These are phyloP conservation scores for Drosophila ambigua DNA, from an alignment of 1,140 invertebrate genomes.

Conservation along the genomic window DNA sequence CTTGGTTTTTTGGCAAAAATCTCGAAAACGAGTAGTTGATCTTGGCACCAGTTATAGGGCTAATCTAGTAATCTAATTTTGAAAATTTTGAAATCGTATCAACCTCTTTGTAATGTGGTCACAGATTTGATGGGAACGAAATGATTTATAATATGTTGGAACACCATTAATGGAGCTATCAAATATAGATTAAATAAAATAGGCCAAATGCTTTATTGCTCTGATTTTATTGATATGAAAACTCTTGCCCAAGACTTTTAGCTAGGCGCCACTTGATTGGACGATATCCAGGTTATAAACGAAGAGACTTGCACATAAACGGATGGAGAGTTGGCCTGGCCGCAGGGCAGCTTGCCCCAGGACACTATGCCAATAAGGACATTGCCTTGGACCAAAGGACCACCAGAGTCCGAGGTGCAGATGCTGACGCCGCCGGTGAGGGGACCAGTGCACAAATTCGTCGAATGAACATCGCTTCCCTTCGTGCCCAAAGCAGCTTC, in stretches of 20 bases:
- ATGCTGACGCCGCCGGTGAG: slow-evolving; percentile 84
- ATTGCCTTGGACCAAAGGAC: slow-evolving; percentile 79
- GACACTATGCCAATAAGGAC: slow-evolving; percentile 84
- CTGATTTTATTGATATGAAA: too few species aligned
- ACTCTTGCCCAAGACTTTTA: not conserved
- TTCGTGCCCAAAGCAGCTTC: slow-evolving; percentile 73
- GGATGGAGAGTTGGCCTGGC: slow-evolving; percentile 87
- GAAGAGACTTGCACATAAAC: slow-evolving; percentile 89
- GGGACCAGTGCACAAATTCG: slow-evolving; percentile 85
- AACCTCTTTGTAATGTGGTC: too few species aligned
- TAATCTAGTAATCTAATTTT: too few species aligned
- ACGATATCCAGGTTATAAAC: slow-evolving; percentile 87
- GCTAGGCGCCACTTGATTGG: slow-evolving; percentile 50
- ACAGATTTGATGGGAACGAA: too few species aligned
- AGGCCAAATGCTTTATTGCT: too few species aligned
- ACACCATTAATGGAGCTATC: too few species aligned
- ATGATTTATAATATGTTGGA: too few species aligned
- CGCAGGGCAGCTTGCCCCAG: slow-evolving; percentile 85
- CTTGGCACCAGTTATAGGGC: too few species aligned
- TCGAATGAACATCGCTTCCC: slow-evolving; percentile 77
- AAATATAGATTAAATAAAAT: too few species aligned
- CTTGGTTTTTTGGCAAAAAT: too few species aligned
- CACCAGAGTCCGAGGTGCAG: slow-evolving; percentile 85
- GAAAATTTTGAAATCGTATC: too few species aligned
- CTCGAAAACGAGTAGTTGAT: too few species aligned